Base-by-base conservation (phyloP, 2,888 invertebrate genomes). In the Stenolophus ochropezus region DNA sequence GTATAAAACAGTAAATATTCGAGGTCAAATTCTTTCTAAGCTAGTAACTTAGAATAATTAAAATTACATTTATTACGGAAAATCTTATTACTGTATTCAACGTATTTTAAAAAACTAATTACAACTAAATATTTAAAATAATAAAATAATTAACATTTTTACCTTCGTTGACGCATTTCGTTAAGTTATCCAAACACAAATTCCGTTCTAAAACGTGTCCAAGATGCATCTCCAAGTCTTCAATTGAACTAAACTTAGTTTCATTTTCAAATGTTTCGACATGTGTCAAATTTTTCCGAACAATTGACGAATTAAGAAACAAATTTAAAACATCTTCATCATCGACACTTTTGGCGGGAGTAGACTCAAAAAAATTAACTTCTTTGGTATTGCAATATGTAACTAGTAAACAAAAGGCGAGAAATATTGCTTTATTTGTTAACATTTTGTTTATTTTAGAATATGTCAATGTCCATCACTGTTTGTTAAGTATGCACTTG, bases 151-250 rank as follows among this genome's bases (percentile, higher is more conserved):
- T 8, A 56, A 4, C 3, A 20, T 8, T 1, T 11, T 61, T 84
- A 88, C 88, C 87, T 85, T 86, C 83, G 71, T 86, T 83, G 73
- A 85, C 84, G 82, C 88, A 88, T 69, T 85, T 84, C 3, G 86
- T 86, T 16, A 87, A 78, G 84, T 88, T 87, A 69, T 85, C 84
- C 84, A 87, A 82, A 82, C 88, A 89, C 20, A 83, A 56, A 83
- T 85, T 87, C 14, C 87, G 87, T 61, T 85, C 73, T n/a, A 42
- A 20, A 56, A 80, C 51, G 14, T 73, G 33, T 58, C 33, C 33
- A 73, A 80, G 14, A 21, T 80, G 85, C 74, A 85, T 84, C 27
- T 86, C 74, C 2, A 33, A 11, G 14, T 81, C 76, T 42, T 75
- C 75, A 65, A 75, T 47, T 0, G 75, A 76, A 14, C 8, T 61